Evolutionary conservation across 2,888 invertebrate genomes (phyloP).

Genomic region (Melipona bicolor): DNA sequence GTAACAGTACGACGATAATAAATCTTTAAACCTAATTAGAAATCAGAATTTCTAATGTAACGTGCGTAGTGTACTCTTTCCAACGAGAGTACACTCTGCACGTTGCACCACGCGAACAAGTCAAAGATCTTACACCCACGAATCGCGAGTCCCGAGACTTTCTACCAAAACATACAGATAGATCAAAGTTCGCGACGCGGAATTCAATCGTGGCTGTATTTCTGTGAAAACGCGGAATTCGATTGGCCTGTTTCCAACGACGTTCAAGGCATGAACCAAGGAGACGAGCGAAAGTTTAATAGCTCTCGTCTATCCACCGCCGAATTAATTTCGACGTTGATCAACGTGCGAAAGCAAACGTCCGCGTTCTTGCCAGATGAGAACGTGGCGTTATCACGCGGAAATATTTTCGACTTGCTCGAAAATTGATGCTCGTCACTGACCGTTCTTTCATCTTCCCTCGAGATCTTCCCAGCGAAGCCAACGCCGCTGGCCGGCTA

Average conservation of each 20-base stretch:
- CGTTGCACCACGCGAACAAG: background rate
- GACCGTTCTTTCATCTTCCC: constrained; percentile 5
- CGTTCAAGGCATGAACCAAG: background rate
- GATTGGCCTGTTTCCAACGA: constrained; percentile 37
- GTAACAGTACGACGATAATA: background rate
- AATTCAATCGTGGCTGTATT: background rate
- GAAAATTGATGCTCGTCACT: constrained; percentile 30
- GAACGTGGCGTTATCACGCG: constrained; percentile 25
- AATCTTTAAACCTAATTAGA: background rate
- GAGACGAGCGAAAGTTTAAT: constrained; percentile 21
- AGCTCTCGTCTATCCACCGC: background rate
- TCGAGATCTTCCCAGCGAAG: background rate
- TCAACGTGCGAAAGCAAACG: constrained; percentile 11
- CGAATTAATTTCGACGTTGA: constrained; percentile 48
- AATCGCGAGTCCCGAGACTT: constrained; percentile 9
- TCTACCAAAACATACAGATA: background rate
- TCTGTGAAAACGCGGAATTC: constrained; percentile 30
- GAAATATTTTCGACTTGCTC: constrained; percentile 23
- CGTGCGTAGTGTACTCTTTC: background rate
- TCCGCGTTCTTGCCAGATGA: constrained; percentile 29
- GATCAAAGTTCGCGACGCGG: constrained; percentile 27
- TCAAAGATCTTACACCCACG: constrained; percentile 8
- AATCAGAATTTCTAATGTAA: background rate
- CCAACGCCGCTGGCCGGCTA: background rate
- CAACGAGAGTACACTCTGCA: background rate